phyloP scores from a whole-genome alignment of 2,797 vertebrate species.

The Nannoperca obscura region DNA sequence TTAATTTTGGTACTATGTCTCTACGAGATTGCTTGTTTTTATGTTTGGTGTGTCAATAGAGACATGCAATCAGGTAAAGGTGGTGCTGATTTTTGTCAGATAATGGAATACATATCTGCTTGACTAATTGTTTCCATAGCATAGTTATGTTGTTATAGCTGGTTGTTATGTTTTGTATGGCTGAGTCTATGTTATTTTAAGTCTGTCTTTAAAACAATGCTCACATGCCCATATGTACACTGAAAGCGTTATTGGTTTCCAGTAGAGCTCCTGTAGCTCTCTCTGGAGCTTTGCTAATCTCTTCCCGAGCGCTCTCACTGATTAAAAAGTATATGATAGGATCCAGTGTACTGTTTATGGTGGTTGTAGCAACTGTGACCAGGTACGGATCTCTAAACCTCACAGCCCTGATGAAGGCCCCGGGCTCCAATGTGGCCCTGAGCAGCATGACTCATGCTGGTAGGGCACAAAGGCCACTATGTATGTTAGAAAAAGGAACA shows the following conservation, averaged over 20 bases:
- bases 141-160: constrained; percentile 6
- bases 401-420: constrained; percentile 26
- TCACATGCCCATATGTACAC: background rate
- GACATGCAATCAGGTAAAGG: constrained; percentile 1
- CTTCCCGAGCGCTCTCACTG: constrained; percentile 56
- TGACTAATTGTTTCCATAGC: constrained; percentile 33
- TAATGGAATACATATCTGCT: constrained; percentile 24
- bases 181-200: background rate
- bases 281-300: constrained; percentile 46
- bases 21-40: constrained; percentile 8
- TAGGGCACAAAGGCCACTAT: constrained; percentile 68
- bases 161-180: constrained; percentile 1
- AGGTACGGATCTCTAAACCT: constrained; percentile 58
- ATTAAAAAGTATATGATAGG: constrained; percentile 76
- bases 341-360: constrained; percentile 73
- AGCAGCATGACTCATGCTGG: constrained; percentile 72
- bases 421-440: constrained; percentile 55
- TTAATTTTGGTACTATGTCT: constrained; percentile 39
- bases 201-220: background rate
- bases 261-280: background rate
- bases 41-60: constrained; percentile 61
- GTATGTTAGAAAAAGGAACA: constrained; percentile 67
- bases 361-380: constrained; percentile 68
- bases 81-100: constrained; percentile 32
- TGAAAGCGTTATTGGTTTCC: background rate